Percentiles rank a stretch among this genome's conserved stretches.
These are phyloP conservation scores for Eurypyga helias DNA, from an alignment of 2,113 vertebrate species.

Conservation along the genomic window DNA sequence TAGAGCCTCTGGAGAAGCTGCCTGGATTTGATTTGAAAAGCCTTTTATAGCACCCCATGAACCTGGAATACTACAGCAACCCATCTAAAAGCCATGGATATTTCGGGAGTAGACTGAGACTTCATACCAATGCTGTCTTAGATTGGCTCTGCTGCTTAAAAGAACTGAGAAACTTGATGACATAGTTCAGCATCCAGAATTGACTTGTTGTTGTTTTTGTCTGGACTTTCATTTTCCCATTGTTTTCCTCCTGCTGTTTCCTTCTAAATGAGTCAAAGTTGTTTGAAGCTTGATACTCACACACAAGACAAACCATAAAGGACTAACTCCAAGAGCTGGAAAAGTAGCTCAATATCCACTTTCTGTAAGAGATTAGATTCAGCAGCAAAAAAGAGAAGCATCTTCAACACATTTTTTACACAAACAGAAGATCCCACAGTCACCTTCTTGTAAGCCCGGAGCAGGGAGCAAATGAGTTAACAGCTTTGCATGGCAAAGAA, in stretches of 20 bases:
- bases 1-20: neutral
- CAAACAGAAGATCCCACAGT: neutral
- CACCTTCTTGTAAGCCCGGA: neutral
- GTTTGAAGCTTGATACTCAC: neutral
- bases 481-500: neutral
- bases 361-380: neutral
- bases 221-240: neutral
- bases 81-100: neutral
- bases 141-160: neutral
- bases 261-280: neutral
- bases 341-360: neutral
- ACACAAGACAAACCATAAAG: neutral
- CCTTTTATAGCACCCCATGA: neutral
- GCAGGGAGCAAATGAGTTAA: conserved; percentile 11
- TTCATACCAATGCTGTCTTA: neutral
- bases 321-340: neutral
- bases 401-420: neutral
- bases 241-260: neutral
- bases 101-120: neutral
- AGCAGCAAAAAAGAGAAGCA: neutral
- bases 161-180: neutral
- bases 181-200: neutral
- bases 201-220: neutral
- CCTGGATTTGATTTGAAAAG: conserved; percentile 26
- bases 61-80: neutral